Evolutionary conservation across 1,140 invertebrate genomes (phyloP), one percentile per base, ranked within the genome.

Genomic region (Penaeus indicus): DNA sequence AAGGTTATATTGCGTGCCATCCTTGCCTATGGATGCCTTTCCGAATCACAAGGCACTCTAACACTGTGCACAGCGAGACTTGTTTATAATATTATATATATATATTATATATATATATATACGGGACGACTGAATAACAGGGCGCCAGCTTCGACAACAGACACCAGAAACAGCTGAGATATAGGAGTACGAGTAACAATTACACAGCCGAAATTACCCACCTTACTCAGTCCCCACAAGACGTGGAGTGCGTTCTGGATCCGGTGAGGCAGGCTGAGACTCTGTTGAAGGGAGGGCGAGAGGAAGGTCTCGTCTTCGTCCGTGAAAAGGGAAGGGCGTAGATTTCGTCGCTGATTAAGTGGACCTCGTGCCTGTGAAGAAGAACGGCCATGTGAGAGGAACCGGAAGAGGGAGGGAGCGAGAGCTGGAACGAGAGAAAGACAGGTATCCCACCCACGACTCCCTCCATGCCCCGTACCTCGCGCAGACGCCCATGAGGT

Each of bases 271-370:
- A 84, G 64, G 3, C 32, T 69, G 16, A 85, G 13, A 78, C 67
- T 11, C 84, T 85, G 22, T 16, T 25, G 54, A 85, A 85, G 54
- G 54, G 54, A 0, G 54, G 54, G 54, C 54, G 54, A 54, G 38
- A 42, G 38, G 38, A 42, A 4, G 54, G 54, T n/a, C 47, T 61
- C 22, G 1, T 4, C 27, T 21, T 77, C 47, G 21, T 77, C 72
- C 2, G 27, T 38, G 42, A 61, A 78, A 8, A 85, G 16, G 72
- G 62, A 21, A 85, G 54, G 38, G 22, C 84, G 27, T 85, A 85
- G 78, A 85, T 85, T 42, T 85, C 84, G 38, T 85, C 84, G n/a
- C n/a, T 42, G 18, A 85, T 77, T 27, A 85, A 85, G 42, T 85
- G 84, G 27, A 85, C 21, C 27, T 85, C 54, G 21, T 85, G 54